Base-by-base conservation (phyloP, 2,888 invertebrate genomes). In the Elysia crispata region DNA sequence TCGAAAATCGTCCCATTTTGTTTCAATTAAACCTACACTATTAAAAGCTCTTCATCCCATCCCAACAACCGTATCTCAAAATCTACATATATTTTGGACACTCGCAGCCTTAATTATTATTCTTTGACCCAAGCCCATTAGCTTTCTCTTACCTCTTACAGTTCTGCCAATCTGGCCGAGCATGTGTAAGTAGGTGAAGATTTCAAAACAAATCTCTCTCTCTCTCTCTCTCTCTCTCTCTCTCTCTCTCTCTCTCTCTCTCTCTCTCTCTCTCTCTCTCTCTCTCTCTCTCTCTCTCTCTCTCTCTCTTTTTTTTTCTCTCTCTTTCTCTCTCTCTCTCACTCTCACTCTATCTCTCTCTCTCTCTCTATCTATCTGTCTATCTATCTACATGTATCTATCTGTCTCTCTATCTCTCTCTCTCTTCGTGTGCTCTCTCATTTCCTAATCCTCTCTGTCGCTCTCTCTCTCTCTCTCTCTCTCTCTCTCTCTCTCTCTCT, bases 241-340 rank as follows among this genome's bases (percentile, higher is more conserved):
- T 66, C 28, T 25, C 66, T 66, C 18, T 66, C 25, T 66, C 25
- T 25, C 66, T 66, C 28, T 66, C 66, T 23, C 18, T 20, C 25
- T 66, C 28, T 66, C 25, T 66, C 28, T 66, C 66, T 66, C 18
- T 23, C 66, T 66, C 18, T 66, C 25, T 66, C 18, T 66, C 28
- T 66, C 66, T 66, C 18, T 1, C 1, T 66, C 15, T 25, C 18
- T 18, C 18, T 5, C 66, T 66, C 28, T 25, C 25, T 66, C 28
- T 25, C 66, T 25, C 28, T 66, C 66, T 64, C 28, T 41, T 11
- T 41, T 6, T 41, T 11, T 11, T 11, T 41, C n/a, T 25, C 57
- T 73, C 57, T 73, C 50, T 54, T 18, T 73, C 25, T 54, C 54
- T 57, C 23, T 23, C 25, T 73, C 50, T 73, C 73, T 54, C 50